Conservation (phyloP, 2,888 invertebrate species). For the Hypselothyrea guttata region DNA sequence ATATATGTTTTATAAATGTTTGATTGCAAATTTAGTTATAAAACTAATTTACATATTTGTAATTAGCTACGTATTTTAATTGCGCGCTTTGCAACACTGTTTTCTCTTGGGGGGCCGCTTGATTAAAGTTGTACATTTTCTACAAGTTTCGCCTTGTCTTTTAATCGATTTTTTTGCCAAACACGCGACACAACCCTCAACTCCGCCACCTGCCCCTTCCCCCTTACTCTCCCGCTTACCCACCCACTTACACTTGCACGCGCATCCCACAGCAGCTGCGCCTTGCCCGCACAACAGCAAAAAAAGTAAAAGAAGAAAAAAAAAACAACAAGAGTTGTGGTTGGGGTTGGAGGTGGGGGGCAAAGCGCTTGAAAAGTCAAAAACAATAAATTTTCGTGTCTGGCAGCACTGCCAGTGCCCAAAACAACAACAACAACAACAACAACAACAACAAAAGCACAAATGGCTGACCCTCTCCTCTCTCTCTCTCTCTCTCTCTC, state of each 20-base stretch:
- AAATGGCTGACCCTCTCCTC: background rate
- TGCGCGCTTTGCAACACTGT: background rate
- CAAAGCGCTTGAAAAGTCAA: slow-evolving; percentile 3
- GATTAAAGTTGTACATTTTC: slow-evolving; percentile 31
- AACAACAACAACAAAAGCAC: too few species aligned
- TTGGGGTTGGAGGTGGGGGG: too few species aligned
- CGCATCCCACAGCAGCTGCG: slow-evolving; percentile 6
- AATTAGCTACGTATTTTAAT: too few species aligned
- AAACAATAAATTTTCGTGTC: slow-evolving; percentile 3
- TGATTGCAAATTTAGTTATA: too few species aligned
- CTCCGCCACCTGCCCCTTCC: slow-evolving; percentile 6
- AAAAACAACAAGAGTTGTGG: slow-evolving; percentile 9
- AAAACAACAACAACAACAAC: background rate
- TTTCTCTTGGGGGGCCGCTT: background rate
- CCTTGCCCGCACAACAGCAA: slow-evolving; percentile 6
- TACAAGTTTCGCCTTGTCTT: slow-evolving; percentile 23
- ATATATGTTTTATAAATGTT: too few species aligned
- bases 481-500: background rate
- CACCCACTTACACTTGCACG: slow-evolving; percentile 7
- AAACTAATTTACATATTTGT: too few species aligned
- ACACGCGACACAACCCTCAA: slow-evolving; percentile 34
- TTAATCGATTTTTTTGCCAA: slow-evolving; percentile 62
- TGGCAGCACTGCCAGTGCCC: slow-evolving; percentile 3
- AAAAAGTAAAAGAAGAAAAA: slow-evolving; percentile 4
- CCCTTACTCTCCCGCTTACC: background rate